Base-by-base conservation (phyloP, 2,113 vertebrate genomes). In the Potamarius usumacintae region DNA sequence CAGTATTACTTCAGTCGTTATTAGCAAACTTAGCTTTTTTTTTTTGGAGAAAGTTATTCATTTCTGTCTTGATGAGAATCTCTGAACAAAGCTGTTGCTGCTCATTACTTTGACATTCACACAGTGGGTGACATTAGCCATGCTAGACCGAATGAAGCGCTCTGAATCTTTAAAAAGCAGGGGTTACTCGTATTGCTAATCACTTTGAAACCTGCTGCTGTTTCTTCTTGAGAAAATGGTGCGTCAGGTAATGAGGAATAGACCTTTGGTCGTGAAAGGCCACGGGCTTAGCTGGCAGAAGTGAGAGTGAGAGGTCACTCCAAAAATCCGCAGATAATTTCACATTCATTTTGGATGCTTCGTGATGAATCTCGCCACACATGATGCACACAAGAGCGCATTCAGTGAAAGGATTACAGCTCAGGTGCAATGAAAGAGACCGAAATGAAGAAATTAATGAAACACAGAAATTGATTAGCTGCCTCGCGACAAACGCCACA, bases 391-490 rank as follows among this genome's bases (percentile, higher is more conserved):
- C 79, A 22, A 7, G 15, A 15, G 10, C 48, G 53, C 50, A n/a
- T 78, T 82, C 50, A 7, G 22, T 0, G 55, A 20, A 42, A 42
- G 67, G 67, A 11, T 82, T 22, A 52, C 57, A 62, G 86, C 69
- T 63, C 82, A 83, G 71, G 79, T 77, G 71, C 82, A 57, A 57
- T 25, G 57, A 65, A 82, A 83, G 55, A 87, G 53, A 82, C 14
- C 10, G 79, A 87, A 82, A 82, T 87, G 67, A 74, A 83, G 69
- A 78, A 87, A 87, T 83, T 55, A 87, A 83, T 84, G 81, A 57
- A 83, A 86, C 15, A 83, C 52, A 55, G 67, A 85, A 85, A 85
- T 94, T 93, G 94, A 95, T 94, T 93, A 94, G 94, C 93, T 82
- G 18, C 81, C 58, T 30, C 20, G 27, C 34, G 5, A 14, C 74